Evolutionary conservation across 2,888 invertebrate genomes (phyloP).

Genomic region (Drosophila quinaria): DNA sequence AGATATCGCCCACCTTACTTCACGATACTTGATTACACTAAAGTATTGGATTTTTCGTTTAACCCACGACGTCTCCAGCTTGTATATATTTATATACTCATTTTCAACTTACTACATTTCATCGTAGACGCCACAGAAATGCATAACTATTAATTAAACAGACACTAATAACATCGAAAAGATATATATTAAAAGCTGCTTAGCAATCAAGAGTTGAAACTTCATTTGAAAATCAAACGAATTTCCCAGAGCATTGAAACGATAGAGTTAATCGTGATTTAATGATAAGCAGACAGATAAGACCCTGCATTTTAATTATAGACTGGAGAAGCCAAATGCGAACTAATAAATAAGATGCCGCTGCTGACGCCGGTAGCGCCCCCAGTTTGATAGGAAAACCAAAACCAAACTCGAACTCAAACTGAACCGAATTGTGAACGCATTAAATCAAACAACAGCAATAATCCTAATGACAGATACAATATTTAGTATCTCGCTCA

Average conservation of each 20-base stretch:
- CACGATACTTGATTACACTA: neutral
- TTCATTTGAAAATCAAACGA: conserved; percentile 31
- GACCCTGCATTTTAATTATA: conserved; percentile 65
- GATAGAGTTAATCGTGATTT: conserved; percentile 50
- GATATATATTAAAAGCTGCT: conserved; percentile 23
- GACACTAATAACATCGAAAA: conserved; percentile 16
- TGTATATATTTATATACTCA: neutral
- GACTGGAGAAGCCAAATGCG: conserved; percentile 31
- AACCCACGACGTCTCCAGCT: conserved; percentile 8
- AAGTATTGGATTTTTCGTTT: neutral
- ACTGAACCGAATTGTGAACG: conserved; percentile 35
- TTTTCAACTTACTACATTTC: neutral
- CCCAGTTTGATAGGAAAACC: conserved; percentile 28
- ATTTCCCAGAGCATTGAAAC: conserved; percentile 31
- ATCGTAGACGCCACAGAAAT: neutral
- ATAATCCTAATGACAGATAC: conserved; percentile 55
- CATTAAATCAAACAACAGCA: conserved; percentile 51
- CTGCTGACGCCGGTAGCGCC: conserved; percentile 44
- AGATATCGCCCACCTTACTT: neutral
- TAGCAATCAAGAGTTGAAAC: conserved; percentile 18
- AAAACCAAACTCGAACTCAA: neutral
- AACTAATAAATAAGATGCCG: conserved; percentile 66
- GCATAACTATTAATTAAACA: conserved; percentile 26
- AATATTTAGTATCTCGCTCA: conserved; percentile 5
- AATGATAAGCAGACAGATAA: conserved; percentile 51